Evolutionary conservation across 2,113 vertebrate genomes (phyloP).

Genomic region (Furnarius figulus): DNA sequence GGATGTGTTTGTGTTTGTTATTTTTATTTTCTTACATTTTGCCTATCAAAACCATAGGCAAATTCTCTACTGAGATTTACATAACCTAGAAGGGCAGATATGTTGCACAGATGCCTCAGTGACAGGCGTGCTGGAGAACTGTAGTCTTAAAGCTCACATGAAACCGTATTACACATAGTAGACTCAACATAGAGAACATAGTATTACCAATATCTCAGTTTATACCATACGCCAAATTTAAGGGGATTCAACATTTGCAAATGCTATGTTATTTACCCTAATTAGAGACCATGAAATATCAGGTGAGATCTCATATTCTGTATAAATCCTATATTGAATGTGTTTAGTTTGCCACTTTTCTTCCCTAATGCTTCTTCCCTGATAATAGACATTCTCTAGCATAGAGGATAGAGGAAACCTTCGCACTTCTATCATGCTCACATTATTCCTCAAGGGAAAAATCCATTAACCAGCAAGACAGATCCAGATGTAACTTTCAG

Average conservation of each 20-base stretch:
- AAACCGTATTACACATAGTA: neutral
- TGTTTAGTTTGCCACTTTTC: neutral
- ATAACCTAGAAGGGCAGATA: neutral
- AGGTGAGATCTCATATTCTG: neutral
- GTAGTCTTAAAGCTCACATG: neutral
- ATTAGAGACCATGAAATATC: neutral
- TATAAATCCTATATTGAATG: neutral
- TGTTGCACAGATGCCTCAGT: neutral
- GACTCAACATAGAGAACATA: neutral
- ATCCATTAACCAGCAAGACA: neutral
- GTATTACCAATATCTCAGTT: neutral
- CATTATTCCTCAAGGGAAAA: neutral
- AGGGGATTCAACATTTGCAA: neutral
- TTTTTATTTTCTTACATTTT: neutral
- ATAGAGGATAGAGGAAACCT: neutral
- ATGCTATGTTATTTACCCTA: neutral
- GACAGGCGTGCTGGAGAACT: neutral
- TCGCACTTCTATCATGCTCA: neutral
- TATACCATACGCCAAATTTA: neutral
- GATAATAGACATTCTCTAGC: neutral
- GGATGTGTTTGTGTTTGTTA: rapidly evolving
- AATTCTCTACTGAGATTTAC: neutral
- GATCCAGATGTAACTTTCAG: neutral
- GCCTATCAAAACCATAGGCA: neutral
- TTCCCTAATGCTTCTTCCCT: neutral